These are phyloP conservation scores for Argyresthia goedartella DNA, from an alignment of 2,888 invertebrate species.

Conservation along the genomic window DNA sequence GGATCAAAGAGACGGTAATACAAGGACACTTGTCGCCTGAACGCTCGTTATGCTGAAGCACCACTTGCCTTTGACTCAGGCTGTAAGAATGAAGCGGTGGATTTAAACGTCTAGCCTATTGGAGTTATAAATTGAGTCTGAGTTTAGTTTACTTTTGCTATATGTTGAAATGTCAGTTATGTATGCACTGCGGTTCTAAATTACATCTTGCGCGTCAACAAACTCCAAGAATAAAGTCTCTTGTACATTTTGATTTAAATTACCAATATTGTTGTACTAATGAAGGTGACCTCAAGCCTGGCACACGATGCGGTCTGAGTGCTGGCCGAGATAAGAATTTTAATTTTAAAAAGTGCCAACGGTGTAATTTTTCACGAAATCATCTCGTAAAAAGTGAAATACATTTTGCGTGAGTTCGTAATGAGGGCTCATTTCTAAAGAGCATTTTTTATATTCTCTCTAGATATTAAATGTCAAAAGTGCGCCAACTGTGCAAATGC, in stretches of 20 bases:
- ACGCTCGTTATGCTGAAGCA: background rate
- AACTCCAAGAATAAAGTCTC: too few relatives aligned
- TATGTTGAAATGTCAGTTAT: too few relatives aligned
- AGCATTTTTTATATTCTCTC: slow-evolving; percentile 9
- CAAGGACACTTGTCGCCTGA: background rate
- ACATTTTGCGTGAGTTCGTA: slow-evolving; percentile 7
- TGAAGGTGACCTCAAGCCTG: slow-evolving; percentile 6
- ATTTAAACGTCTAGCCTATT: background rate
- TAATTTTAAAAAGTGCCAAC: slow-evolving; percentile 32
- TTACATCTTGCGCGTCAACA: too few relatives aligned
- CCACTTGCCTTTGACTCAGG: background rate
- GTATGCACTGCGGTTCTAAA: too few relatives aligned
- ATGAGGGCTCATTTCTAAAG: slow-evolving; percentile 11
- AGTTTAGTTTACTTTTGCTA: too few relatives aligned
- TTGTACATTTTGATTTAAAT: too few relatives aligned
- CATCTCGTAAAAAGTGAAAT: slow-evolving; percentile 19
- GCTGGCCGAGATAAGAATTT: slow-evolving; percentile 11
- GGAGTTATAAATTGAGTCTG: too few relatives aligned
- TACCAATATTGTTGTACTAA: background rate
- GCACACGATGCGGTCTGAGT: slow-evolving; percentile 1
- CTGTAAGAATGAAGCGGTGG: background rate
- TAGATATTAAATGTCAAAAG: slow-evolving; percentile 8
- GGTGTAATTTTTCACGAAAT: slow-evolving; percentile 17
- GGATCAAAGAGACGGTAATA: background rate
- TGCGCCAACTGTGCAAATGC: too few relatives aligned